phyloP scores from a whole-genome alignment of 2,888 invertebrate species.

The Athripsodes cinereus region DNA sequence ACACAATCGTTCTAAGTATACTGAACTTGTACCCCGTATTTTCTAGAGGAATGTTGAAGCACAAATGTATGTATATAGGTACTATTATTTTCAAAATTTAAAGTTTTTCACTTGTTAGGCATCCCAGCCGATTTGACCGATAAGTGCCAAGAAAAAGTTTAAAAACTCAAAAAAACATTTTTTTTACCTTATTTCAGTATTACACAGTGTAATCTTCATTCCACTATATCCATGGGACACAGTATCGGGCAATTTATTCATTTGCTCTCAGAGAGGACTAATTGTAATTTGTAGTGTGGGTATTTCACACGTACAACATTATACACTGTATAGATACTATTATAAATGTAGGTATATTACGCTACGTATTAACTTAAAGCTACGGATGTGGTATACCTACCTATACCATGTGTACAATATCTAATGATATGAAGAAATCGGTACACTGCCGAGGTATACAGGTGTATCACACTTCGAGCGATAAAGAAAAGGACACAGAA shows the following conservation, averaged over 20 bases:
- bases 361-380: background rate
- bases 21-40: too few relatives aligned
- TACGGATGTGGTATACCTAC: background rate
- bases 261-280: constrained; percentile 24
- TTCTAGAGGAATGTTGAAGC: too few relatives aligned
- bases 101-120: too few relatives aligned
- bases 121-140: too few relatives aligned
- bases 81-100: too few relatives aligned
- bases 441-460: background rate
- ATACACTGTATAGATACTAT: background rate
- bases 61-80: too few relatives aligned
- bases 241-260: constrained; percentile 25
- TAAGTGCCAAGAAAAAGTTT: too few relatives aligned
- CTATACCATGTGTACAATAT: background rate
- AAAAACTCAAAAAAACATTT: background rate
- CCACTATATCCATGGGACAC: constrained; percentile 1
- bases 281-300: constrained; percentile 27
- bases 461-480: background rate
- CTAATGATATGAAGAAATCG: background rate
- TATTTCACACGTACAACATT: constrained; percentile 21
- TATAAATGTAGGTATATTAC: too few relatives aligned
- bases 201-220: background rate
- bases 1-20: too few relatives aligned
- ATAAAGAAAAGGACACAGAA: background rate
- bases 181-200: background rate